phyloP scores from a whole-genome alignment of 2,888 invertebrate genomes.

The Hirtodrosophila duncani region DNA sequence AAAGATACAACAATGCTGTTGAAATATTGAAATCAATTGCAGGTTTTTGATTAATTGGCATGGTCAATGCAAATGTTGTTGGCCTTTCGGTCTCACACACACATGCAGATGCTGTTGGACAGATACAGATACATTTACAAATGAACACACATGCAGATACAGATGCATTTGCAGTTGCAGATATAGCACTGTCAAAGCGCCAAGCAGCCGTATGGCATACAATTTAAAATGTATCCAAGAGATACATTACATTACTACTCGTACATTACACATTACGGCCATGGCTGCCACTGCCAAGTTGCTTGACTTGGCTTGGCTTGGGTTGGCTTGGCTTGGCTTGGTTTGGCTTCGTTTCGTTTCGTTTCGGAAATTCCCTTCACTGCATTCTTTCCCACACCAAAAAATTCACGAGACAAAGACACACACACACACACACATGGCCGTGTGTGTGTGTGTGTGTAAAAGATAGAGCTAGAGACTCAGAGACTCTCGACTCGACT shows the following conservation, averaged over 20 bases:
- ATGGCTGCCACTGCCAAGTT: slow-evolving; percentile 65
- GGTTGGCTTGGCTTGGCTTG: slow-evolving; percentile 9
- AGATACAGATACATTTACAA: slow-evolving; percentile 4
- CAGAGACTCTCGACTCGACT: too few relatives aligned
- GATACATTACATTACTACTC: too few relatives aligned
- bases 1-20: slow-evolving; percentile 35
- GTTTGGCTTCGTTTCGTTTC: slow-evolving; percentile 20
- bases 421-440: background rate
- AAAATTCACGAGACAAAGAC: slow-evolving; percentile 8
- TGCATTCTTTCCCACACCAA: slow-evolving; percentile 70
- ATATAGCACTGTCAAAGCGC: slow-evolving; percentile 56
- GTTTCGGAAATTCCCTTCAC: slow-evolving; percentile 75
- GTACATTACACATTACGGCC: slow-evolving; percentile 61
- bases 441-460: background rate
- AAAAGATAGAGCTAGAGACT: slow-evolving; percentile 1
- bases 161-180: slow-evolving; percentile 5
- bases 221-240: slow-evolving; percentile 67
- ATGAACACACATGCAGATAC: slow-evolving; percentile 4
- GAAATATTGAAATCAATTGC: slow-evolving; percentile 61
- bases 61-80: slow-evolving; percentile 59
- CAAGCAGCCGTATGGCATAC: slow-evolving; percentile 63
- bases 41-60: slow-evolving; percentile 66
- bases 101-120: slow-evolving; percentile 10
- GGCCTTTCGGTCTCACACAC: slow-evolving; percentile 39
- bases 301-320: slow-evolving; percentile 38